These are phyloP conservation scores for Malachius bipustulatus DNA, from an alignment of 2,888 invertebrate species.

Conservation along the genomic window DNA sequence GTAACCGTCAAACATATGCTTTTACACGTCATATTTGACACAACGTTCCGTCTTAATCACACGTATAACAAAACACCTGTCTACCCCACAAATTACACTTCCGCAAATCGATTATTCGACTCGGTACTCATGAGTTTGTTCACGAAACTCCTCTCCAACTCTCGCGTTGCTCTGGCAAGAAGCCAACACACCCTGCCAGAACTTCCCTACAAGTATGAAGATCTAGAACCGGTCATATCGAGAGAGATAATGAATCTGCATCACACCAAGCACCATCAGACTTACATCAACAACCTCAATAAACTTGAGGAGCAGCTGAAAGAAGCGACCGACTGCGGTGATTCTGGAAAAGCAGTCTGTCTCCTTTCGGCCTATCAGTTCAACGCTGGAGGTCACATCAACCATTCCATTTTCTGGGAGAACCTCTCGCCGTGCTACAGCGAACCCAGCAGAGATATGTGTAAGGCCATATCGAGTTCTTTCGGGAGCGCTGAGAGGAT, in stretches of 20 bases:
- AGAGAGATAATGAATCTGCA: slow-evolving; percentile 94
- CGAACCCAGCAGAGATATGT: slow-evolving; percentile 47
- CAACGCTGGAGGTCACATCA: slow-evolving; percentile 96
- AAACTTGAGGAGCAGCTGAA: slow-evolving; percentile 79
- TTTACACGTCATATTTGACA: no score
- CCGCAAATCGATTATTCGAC: no score
- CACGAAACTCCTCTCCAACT: no score
- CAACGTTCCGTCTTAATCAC: no score
- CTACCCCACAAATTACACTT: no score
- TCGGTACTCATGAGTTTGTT: no score
- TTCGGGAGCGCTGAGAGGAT: slow-evolving; percentile 77
- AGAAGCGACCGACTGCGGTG: slow-evolving; percentile 55
- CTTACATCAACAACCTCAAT: slow-evolving; percentile 90
- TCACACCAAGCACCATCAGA: slow-evolving; percentile 90
- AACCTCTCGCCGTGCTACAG: slow-evolving; percentile 72
- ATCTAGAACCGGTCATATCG: slow-evolving; percentile 84
- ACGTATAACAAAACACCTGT: no score
- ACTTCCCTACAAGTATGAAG: slow-evolving; percentile 86
- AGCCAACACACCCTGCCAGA: no score
- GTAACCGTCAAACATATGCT: no score
- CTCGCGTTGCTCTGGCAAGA: no score
- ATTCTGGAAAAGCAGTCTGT: slow-evolving; percentile 52
- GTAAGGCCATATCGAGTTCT: slow-evolving; percentile 49
- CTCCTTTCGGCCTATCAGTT: slow-evolving; percentile 79
- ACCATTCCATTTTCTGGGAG: slow-evolving; percentile 95